These are phyloP conservation scores for Cathartes aura DNA, from an alignment of 2,113 vertebrate genomes.

Conservation along the genomic window DNA sequence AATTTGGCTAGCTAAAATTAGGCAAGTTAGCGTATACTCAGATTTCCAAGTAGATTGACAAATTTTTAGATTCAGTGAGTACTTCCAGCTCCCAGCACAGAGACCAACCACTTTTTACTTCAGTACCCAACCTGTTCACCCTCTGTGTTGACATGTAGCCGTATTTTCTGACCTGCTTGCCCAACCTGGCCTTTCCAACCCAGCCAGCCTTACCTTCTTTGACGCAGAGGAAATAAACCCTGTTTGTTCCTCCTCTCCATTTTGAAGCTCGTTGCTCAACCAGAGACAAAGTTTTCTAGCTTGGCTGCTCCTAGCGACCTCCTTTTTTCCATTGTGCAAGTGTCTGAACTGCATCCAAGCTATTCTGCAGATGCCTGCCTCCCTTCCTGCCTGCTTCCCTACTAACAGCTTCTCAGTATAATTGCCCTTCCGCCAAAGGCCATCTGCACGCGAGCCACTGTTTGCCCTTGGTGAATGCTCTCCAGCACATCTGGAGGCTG, in stretches of 20 bases:
- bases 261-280: neutral
- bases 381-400: neutral
- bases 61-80: neutral
- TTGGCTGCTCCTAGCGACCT: neutral
- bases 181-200: neutral
- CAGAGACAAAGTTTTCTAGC: neutral
- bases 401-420: neutral
- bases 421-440: neutral
- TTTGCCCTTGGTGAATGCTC: neutral
- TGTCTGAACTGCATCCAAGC: neutral
- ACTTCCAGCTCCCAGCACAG: neutral
- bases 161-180: neutral
- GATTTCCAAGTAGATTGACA: neutral
- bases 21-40: neutral
- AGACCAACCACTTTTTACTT: neutral
- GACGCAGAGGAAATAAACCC: neutral
- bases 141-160: neutral
- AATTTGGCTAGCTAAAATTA: neutral
- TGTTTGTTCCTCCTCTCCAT: neutral
- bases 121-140: neutral
- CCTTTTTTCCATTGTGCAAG: neutral
- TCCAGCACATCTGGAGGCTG: neutral
- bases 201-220: neutral
- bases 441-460: rapidly evolving
- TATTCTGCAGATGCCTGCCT: neutral